These are phyloP conservation scores for Batillaria attramentaria DNA, from an alignment of 1,140 invertebrate genomes.

Conservation along the genomic window DNA sequence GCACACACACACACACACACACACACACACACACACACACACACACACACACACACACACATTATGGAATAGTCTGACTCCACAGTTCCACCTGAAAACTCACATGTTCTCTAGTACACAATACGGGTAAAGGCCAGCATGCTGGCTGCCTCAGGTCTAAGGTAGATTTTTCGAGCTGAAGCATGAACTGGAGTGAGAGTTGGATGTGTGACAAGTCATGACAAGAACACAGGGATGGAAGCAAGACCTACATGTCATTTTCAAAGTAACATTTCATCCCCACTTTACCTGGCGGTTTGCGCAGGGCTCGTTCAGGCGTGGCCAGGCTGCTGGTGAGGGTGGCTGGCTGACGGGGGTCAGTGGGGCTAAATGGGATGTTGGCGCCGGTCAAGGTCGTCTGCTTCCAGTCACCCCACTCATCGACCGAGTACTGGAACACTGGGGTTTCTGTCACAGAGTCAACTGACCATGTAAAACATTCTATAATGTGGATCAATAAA, in stretches of 20 bases:
- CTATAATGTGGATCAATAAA: no score
- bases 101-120: no score
- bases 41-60: not conserved
- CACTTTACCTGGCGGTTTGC: conserved; percentile 5
- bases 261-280: not conserved
- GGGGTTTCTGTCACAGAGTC: conserved; percentile 22
- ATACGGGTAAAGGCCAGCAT: no score
- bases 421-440: conserved; percentile 44
- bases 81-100: no score
- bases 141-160: no score
- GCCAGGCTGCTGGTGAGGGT: conserved; percentile 5
- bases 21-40: not conserved
- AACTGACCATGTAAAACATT: not conserved
- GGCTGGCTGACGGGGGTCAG: conserved; percentile 48
- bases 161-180: no score
- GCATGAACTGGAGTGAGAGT: no score
- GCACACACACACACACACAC: not conserved
- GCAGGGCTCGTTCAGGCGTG: not conserved
- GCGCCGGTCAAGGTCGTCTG: conserved; percentile 54
- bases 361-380: conserved; percentile 50
- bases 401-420: conserved; percentile 57
- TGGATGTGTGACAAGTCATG: no score
- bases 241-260: not conserved
- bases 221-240: no score
- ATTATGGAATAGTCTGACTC: no score